phyloP scores from a whole-genome alignment of 2,797 vertebrate genomes.

The Erethizon dorsatum region DNA sequence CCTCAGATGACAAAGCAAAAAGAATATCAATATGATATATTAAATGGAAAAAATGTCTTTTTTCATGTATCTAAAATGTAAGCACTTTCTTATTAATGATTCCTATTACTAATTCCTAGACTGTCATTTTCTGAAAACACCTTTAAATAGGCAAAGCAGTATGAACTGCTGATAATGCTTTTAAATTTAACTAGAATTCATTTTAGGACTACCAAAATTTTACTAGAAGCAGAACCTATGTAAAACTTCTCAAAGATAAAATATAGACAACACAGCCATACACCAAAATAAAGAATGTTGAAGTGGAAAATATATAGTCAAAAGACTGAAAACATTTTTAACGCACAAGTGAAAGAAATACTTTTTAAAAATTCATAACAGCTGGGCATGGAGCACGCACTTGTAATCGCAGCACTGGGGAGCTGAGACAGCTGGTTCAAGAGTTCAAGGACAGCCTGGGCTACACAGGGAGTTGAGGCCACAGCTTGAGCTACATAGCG shows the following conservation, averaged over 20 bases:
- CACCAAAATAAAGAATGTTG: constrained; percentile 32
- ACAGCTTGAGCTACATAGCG: background rate
- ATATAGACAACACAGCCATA: background rate
- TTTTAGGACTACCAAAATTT: background rate
- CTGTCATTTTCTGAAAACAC: constrained; percentile 2
- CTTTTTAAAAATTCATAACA: background rate
- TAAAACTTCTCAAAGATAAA: background rate
- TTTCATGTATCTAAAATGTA: constrained; percentile 15
- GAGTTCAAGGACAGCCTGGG: background rate
- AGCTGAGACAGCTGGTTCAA: background rate
- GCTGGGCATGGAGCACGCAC: background rate
- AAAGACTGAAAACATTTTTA: constrained; percentile 19
- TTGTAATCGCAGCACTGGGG: background rate
- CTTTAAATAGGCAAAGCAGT: background rate
- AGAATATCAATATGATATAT: background rate
- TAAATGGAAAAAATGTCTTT: background rate
- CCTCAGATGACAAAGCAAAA: background rate
- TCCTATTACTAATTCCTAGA: background rate
- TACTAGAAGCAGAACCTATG: background rate
- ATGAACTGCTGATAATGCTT: background rate
- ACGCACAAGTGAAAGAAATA: constrained; percentile 17
- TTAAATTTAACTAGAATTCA: constrained; percentile 34
- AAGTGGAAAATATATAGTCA: background rate
- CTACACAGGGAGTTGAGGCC: background rate
- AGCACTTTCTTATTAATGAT: background rate